Base-by-base conservation (phyloP, 2,888 invertebrate genomes). In the Congeria kusceri region DNA sequence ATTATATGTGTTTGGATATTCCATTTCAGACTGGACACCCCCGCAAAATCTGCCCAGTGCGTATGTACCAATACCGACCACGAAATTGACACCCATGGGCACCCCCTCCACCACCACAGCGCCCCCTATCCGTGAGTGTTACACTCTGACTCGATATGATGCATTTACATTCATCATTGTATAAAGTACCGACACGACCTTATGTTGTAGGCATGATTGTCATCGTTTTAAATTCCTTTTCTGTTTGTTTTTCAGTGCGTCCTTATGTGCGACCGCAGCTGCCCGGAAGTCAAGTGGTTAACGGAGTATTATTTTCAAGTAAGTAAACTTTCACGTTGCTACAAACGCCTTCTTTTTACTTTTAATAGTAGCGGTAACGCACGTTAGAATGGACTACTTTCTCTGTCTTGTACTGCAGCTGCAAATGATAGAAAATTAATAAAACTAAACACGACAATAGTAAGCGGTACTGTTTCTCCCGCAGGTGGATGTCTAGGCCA, bases 401-500 rank as follows among this genome's bases (percentile, higher is more conserved):
- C 20, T 49, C 4, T 49, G 49, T 4, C 9, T 7, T 32, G 9
- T 32, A 32, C 32, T 7, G 4, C 9, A 9, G 4, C 5, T 32
- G 9, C 9, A 9, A 32, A 4, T 9, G 9, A 4, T 32, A 4
- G 4, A 9, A 32, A 4, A 7, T 32, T 32, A 9, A 9, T 32
- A 4, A 32, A 32, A 32, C 32, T 32, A n/a, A n/a, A n/a, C n/a
- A 9, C 49, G 20, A 20, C 49, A 49, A 49, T 9, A 9, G 5
- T 49, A 59, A 1, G 29, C 59, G 13, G 5, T 32, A 9, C 18
- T 49, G 4, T 20, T 32, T 44, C 72, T 66, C 39, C 75, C 86
- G 87, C 78, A 25, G n/a, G n/a, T n/a, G 87, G 87, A 15, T 87
- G 87, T 68, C 69, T 79, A 4, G 63, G 65, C 5, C 57, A 59